A percentile compares a stretch with the other conserved stretches of the same genome.
Conservation (phyloP, 92 coral and sea anemone genomes). For the Actinernus sp. region DNA sequence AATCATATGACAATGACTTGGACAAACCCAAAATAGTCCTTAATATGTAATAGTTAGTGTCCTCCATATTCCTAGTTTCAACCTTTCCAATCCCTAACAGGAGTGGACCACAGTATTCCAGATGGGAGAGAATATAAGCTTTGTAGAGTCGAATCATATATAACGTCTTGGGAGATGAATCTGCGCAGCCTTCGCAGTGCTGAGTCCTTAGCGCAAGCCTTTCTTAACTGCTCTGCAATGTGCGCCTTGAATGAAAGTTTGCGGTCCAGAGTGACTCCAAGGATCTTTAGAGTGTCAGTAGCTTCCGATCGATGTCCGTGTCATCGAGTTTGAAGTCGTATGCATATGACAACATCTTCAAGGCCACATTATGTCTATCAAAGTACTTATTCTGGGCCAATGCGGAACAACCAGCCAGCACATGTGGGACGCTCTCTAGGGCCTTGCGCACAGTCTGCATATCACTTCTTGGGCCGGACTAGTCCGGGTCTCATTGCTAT, state of each 20-base stretch:
- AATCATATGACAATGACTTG: not conserved
- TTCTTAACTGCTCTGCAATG: slow-evolving; percentile 9
- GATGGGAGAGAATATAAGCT: slow-evolving; percentile 21
- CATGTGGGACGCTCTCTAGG: not conserved
- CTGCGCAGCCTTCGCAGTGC: slow-evolving; percentile 13
- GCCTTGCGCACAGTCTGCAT: not conserved
- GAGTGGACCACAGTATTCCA: slow-evolving; percentile 25
- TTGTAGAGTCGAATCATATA: slow-evolving; percentile 16
- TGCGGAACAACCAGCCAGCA: not conserved
- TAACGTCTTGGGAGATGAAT: slow-evolving; percentile 14
- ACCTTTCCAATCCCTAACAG: slow-evolving; percentile 11
- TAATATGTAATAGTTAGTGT: slow-evolving; percentile 2
- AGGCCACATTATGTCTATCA: too few species aligned
- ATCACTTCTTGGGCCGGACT: not conserved
- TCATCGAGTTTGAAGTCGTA: slow-evolving; percentile 7
- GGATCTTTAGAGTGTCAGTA: slow-evolving; percentile 1
- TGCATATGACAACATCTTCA: not conserved
- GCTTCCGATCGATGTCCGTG: not conserved
- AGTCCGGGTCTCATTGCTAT: too few species aligned
- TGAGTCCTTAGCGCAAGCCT: slow-evolving; percentile 19
- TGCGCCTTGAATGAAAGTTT: slow-evolving; percentile 5
- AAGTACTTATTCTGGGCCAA: not conserved
- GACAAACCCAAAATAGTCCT: slow-evolving; percentile 19
- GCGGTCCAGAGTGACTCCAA: slow-evolving; percentile 30
- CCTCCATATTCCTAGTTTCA: slow-evolving; percentile 14